Evolutionary conservation across 1,140 invertebrate genomes (phyloP).

Genomic region (Pseudomyrmex flavicornis): DNA sequence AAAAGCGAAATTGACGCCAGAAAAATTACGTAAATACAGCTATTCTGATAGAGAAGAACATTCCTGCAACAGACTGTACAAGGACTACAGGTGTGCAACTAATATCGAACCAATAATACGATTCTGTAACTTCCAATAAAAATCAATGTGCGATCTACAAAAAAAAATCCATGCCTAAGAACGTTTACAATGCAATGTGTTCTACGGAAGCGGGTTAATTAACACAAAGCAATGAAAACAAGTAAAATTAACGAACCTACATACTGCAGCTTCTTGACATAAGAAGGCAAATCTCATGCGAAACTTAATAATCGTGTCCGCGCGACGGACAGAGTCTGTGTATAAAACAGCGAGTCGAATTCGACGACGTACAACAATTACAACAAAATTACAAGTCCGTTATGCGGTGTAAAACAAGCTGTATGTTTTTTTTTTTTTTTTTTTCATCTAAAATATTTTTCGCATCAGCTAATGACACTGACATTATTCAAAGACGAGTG

Average conservation of each 20-base stretch:
- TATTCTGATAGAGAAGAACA: too few relatives aligned
- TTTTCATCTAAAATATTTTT: not conserved
- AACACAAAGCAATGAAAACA: not conserved
- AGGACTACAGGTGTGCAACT: too few relatives aligned
- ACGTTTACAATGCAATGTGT: not conserved
- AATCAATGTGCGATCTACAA: too few relatives aligned
- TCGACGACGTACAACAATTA: too few relatives aligned
- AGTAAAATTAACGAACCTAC: conserved; percentile 22
- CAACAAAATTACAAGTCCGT: too few relatives aligned
- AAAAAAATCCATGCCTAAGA: conserved; percentile 41
- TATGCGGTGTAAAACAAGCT: too few relatives aligned
- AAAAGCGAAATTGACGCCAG: too few relatives aligned
- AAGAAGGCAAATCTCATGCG: conserved; percentile 32
- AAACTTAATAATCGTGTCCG: conserved; percentile 3
- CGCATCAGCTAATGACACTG: conserved; percentile 9
- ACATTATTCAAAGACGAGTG: conserved; percentile 31
- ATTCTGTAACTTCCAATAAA: too few relatives aligned
- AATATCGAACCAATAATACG: too few relatives aligned
- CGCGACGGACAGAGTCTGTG: conserved; percentile 13
- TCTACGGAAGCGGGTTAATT: conserved; percentile 7
- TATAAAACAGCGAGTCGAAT: conserved; percentile 34
- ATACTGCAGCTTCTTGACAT: not conserved
- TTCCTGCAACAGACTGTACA: too few relatives aligned
- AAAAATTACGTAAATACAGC: too few relatives aligned
- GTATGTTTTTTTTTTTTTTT: too few relatives aligned